phyloP scores from a whole-genome alignment of 2,888 invertebrate genomes.

The Heteropelma amictum region DNA sequence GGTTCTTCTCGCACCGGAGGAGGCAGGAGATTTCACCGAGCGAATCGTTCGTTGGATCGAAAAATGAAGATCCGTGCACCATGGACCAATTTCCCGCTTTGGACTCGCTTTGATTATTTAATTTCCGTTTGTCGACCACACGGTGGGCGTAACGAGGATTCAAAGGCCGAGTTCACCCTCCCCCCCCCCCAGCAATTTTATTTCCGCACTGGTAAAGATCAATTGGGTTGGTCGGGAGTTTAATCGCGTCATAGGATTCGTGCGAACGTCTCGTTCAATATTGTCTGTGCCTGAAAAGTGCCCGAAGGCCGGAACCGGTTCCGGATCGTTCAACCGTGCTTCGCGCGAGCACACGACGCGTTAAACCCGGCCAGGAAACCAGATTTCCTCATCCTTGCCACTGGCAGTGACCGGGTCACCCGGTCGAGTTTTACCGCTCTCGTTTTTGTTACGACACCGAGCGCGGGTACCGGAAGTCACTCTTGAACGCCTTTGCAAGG shows the following conservation, averaged over 20 bases:
- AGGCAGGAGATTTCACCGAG: too few species aligned
- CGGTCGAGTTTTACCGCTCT: background rate
- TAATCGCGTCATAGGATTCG: background rate
- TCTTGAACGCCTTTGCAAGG: background rate
- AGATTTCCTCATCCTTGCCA: constrained; percentile 35
- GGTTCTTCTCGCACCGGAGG: too few species aligned
- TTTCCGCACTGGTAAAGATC: background rate
- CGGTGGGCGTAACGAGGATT: constrained; percentile 43
- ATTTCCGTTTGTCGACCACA: constrained; percentile 65
- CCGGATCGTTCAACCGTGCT: constrained; percentile 43
- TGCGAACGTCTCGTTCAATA: constrained; percentile 18
- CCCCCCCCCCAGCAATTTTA: constrained; percentile 60
- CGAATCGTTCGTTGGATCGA: background rate
- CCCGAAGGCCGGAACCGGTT: constrained; percentile 49
- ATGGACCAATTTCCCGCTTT: background rate
- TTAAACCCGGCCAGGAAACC: constrained; percentile 3
- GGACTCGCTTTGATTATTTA: too few species aligned
- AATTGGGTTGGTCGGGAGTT: background rate
- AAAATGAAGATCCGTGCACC: background rate
- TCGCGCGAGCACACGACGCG: background rate
- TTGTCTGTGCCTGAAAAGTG: constrained; percentile 31
- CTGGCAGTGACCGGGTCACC: constrained; percentile 17
- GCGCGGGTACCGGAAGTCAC: constrained; percentile 40
- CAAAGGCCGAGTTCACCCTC: constrained; percentile 63
- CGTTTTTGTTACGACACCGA: background rate